These are phyloP conservation scores for mouse (Mus musculus) DNA, from an alignment of 2,113 vertebrate species.

Conservation along the genomic window DNA sequence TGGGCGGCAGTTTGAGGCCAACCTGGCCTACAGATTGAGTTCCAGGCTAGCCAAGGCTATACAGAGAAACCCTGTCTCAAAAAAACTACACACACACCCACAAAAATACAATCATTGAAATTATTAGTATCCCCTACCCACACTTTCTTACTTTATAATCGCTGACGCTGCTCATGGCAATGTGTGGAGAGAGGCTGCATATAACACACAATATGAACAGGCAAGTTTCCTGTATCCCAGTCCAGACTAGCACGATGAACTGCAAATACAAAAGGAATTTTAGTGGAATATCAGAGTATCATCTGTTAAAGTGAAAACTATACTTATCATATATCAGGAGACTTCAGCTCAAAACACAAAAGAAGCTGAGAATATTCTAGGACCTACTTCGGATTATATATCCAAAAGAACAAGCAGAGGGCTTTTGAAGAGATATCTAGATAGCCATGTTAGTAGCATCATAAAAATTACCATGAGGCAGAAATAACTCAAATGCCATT, in stretches of 20 bases:
- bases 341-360: neutral
- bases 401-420: neutral
- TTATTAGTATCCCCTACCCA: neutral
- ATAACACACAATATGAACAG: neutral
- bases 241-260: fast-evolving
- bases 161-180: slow-evolving; percentile 91
- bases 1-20: no score
- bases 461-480: no score
- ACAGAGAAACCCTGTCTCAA: no score
- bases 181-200: slow-evolving; percentile 88
- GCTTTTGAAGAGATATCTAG: neutral
- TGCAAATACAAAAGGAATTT: neutral
- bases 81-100: no score
- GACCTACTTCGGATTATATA: neutral
- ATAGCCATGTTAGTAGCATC: neutral
- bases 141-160: slow-evolving; percentile 88
- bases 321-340: neutral
- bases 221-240: neutral
- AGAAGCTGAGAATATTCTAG: neutral
- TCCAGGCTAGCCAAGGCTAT: no score
- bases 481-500: neutral
- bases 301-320: neutral
- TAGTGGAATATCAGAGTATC: neutral
- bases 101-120: neutral
- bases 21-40: no score